phyloP scores from a whole-genome alignment of 2,888 invertebrate species.

The Diabrotica balteata region DNA sequence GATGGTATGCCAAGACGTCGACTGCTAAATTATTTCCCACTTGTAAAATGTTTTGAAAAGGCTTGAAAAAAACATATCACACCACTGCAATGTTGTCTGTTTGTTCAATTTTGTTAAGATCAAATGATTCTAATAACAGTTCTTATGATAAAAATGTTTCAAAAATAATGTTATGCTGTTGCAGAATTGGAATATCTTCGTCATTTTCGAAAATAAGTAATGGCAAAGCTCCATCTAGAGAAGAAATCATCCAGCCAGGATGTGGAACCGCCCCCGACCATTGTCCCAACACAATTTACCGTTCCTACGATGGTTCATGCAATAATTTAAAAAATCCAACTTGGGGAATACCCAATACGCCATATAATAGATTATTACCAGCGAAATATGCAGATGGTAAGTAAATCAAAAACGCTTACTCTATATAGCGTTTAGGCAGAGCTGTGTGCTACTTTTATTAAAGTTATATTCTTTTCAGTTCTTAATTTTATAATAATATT shows the following conservation, averaged over 20 bases:
- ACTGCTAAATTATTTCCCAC: too few relatives aligned
- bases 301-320: constrained; percentile 89
- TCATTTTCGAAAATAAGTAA: neutral
- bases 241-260: constrained; percentile 23
- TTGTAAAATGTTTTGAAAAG: too few relatives aligned
- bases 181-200: neutral
- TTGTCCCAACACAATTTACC: constrained; percentile 67
- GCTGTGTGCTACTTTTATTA: neutral
- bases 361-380: constrained; percentile 69
- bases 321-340: constrained; percentile 85
- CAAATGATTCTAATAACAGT: too few relatives aligned
- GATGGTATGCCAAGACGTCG: too few relatives aligned
- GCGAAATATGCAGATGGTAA: constrained; percentile 74
- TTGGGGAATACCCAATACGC: constrained; percentile 80
- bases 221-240: neutral
- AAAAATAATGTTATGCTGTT: neutral
- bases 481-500: neutral
- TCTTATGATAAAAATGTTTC: too few relatives aligned
- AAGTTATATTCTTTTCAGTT: neutral
- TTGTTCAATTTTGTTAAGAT: too few relatives aligned
- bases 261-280: constrained; percentile 40
- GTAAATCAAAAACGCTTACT: constrained; percentile 31
- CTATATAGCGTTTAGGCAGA: too few relatives aligned
- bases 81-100: too few relatives aligned
- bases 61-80: too few relatives aligned